phyloP scores from a whole-genome alignment of 2,113 vertebrate genomes.

The Elgaria multicarinata region DNA sequence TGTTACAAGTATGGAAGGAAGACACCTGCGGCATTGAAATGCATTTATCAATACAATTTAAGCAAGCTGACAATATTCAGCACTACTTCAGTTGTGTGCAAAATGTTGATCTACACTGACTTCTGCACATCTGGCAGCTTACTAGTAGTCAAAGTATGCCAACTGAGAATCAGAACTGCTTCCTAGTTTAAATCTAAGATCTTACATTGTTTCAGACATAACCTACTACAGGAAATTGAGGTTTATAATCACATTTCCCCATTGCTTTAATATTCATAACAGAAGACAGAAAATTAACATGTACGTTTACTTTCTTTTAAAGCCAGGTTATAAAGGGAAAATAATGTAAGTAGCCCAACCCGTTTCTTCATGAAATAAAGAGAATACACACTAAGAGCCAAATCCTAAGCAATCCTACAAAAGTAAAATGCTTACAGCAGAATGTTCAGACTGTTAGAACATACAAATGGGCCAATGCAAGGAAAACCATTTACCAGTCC shows the following conservation, averaged over 20 bases:
- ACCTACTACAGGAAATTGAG: background rate
- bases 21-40: background rate
- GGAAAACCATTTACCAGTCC: background rate
- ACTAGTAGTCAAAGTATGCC: background rate
- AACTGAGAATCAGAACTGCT: background rate
- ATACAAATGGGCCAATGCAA: background rate
- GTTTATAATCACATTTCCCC: too few species aligned
- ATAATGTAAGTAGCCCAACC: background rate
- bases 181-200: background rate
- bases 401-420: background rate
- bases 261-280: background rate
- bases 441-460: background rate
- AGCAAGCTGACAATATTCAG: background rate
- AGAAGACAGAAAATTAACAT: background rate
- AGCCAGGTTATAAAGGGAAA: background rate
- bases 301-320: background rate
- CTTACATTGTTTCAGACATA: background rate
- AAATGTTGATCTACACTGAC: background rate
- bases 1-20: background rate
- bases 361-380: background rate
- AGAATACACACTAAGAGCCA: background rate
- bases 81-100: background rate
- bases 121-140: background rate
- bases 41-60: background rate
- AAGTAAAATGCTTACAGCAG: background rate